Conservation (phyloP, 2,888 invertebrate genomes). For the Graphium colonna region DNA sequence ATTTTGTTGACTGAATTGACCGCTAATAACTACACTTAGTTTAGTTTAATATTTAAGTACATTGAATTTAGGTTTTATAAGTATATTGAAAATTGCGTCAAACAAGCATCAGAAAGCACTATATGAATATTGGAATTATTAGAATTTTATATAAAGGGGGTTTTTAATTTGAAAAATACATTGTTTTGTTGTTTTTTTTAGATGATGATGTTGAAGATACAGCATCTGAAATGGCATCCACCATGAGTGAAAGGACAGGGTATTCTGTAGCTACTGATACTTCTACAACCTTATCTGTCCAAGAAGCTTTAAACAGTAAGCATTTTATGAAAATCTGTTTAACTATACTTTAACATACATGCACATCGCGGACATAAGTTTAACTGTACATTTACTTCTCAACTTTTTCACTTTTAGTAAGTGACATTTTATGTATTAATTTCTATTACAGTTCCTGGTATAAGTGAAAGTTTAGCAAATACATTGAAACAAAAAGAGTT, state of each 20-base stretch:
- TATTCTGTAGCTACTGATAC: constrained; percentile 68
- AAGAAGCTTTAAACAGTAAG: constrained; percentile 74
- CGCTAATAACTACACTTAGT: too few relatives aligned
- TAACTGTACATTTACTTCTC: background rate
- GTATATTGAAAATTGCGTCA: too few relatives aligned
- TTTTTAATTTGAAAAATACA: too few relatives aligned
- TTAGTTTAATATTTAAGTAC: too few relatives aligned
- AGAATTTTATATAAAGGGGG: too few relatives aligned
- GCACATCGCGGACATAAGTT: background rate
- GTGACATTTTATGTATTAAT: background rate
- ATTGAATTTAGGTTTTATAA: too few relatives aligned
- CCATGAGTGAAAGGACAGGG: constrained; percentile 66
- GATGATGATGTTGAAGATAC: constrained; percentile 67
- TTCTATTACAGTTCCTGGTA: constrained; percentile 64
- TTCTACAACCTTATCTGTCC: constrained; percentile 65
- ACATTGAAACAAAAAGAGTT: constrained; percentile 71
- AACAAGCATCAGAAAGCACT: too few relatives aligned
- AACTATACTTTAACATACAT: background rate
- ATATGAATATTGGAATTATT: too few relatives aligned
- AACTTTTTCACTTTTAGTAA: too few relatives aligned
- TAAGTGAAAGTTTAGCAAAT: constrained; percentile 73
- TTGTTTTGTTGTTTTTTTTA: constrained; percentile 35
- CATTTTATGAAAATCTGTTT: constrained; percentile 5
- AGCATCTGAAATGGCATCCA: constrained; percentile 67
- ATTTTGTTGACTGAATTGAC: too few relatives aligned